Percentiles rank a stretch among this genome's conserved stretches.
Evolutionary conservation across 2,113 vertebrate genomes (phyloP).

Genomic region (Falco punctatus): DNA sequence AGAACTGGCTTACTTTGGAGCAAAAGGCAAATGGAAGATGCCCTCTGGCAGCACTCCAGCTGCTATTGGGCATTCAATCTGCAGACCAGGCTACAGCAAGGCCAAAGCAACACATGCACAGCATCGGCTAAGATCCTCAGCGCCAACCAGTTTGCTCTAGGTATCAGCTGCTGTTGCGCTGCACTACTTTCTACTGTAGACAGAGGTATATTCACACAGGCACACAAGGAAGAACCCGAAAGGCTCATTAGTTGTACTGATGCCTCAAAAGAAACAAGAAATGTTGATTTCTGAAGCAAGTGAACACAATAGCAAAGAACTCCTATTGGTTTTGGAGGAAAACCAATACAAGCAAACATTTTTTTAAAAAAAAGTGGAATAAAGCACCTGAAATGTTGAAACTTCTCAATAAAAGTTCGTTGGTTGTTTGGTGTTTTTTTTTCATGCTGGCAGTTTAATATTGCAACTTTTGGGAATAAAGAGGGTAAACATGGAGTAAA

Average conservation of each 20-base stretch:
- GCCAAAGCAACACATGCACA: not conserved
- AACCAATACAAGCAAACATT: not conserved
- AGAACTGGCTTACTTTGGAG: not conserved
- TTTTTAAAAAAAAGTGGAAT: not conserved
- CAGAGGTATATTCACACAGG: not conserved
- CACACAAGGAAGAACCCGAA: not conserved
- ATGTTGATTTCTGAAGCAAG: not conserved
- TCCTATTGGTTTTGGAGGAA: not conserved
- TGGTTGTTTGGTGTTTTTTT: not conserved
- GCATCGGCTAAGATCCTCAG: not conserved
- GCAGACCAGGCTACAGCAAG: not conserved
- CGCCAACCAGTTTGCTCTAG: not conserved
- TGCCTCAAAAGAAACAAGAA: not conserved
- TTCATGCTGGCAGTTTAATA: not conserved
- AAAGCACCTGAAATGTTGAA: not conserved
- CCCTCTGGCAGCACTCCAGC: not conserved
- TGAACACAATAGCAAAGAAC: not conserved
- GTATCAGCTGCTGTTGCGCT: not conserved
- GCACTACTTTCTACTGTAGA: not conserved
- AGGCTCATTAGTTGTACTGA: not conserved
- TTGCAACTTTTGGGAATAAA: not conserved
- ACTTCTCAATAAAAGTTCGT: not conserved
- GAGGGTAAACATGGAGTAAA: not conserved
- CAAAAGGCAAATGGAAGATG: not conserved
- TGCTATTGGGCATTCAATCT: not conserved